These are phyloP conservation scores for Ganaspis brasiliensis DNA, from an alignment of 2,888 invertebrate species.

Conservation along the genomic window DNA sequence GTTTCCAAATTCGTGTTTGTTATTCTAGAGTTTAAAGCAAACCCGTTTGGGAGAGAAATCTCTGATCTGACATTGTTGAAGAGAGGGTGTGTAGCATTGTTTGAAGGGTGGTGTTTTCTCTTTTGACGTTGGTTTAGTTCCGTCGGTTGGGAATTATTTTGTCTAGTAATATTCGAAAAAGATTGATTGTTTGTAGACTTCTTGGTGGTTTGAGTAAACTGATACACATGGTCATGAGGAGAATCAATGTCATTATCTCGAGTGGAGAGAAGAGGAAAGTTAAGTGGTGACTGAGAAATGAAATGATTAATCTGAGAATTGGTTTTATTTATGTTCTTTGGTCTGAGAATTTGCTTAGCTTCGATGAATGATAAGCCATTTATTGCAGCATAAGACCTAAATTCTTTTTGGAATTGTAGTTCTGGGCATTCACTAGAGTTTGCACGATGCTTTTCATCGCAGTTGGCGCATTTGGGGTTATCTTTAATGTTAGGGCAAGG, in stretches of 20 bases:
- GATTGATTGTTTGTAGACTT: too few relatives aligned
- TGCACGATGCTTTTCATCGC: not conserved
- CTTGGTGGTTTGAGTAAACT: too few relatives aligned
- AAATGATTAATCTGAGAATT: too few relatives aligned
- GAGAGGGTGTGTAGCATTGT: not conserved
- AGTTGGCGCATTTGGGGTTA: not conserved
- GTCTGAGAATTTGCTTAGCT: not conserved
- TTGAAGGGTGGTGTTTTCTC: not conserved
- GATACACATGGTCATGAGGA: too few relatives aligned
- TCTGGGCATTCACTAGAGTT: conserved; percentile 18
- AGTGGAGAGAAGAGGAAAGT: too few relatives aligned
- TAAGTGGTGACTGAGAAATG: too few relatives aligned
- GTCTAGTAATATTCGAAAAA: too few relatives aligned
- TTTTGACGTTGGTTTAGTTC: not conserved
- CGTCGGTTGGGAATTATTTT: too few relatives aligned
- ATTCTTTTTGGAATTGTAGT: conserved; percentile 43
- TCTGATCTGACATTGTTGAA: not conserved
- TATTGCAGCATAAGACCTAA: conserved; percentile 36
- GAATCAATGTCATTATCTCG: too few relatives aligned
- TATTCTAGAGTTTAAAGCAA: not conserved
- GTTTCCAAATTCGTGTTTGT: not conserved
- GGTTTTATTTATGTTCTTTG: too few relatives aligned
- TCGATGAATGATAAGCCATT: conserved; percentile 25
- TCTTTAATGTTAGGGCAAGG: not conserved
- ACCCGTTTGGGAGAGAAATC: not conserved